These are phyloP conservation scores for Heterohyrax brucei DNA, from an alignment of 2,797 vertebrate species.

Conservation along the genomic window DNA sequence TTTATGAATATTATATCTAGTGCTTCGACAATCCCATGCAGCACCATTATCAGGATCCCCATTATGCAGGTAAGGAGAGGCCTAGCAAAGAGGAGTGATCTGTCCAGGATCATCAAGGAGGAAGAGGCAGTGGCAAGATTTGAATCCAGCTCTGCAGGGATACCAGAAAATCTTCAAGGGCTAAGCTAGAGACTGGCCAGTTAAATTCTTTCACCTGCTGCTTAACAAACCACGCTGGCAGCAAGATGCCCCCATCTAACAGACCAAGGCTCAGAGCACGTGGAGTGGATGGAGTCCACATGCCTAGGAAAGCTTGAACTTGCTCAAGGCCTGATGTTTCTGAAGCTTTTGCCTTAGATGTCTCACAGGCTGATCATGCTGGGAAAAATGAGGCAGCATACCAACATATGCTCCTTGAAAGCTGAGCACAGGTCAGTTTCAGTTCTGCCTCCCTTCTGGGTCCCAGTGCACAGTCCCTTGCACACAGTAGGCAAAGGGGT, in stretches of 20 bases:
- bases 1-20: not conserved
- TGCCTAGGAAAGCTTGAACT: not conserved
- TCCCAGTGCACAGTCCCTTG: not conserved
- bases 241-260: not conserved
- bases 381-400: not conserved
- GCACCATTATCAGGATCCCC: not conserved
- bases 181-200: not conserved
- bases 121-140: not conserved
- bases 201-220: not conserved
- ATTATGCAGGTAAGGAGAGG: not conserved
- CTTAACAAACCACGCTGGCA: not conserved
- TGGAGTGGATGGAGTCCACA: rapidly evolving
- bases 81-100: not conserved
- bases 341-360: not conserved
- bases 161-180: not conserved
- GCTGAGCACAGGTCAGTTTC: not conserved
- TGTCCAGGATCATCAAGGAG: not conserved
- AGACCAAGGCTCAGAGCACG: not conserved
- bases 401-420: not conserved
- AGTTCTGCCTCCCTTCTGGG: too few relatives aligned
- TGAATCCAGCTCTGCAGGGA: not conserved
- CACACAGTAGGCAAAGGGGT: too few relatives aligned
- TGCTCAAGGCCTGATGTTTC: not conserved
- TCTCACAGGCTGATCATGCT: not conserved
- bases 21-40: not conserved